A percentile compares a stretch with the other conserved stretches of the same genome.
phyloP scores from a whole-genome alignment of 2,113 vertebrate genomes.

The Phyllostomus discolor region DNA sequence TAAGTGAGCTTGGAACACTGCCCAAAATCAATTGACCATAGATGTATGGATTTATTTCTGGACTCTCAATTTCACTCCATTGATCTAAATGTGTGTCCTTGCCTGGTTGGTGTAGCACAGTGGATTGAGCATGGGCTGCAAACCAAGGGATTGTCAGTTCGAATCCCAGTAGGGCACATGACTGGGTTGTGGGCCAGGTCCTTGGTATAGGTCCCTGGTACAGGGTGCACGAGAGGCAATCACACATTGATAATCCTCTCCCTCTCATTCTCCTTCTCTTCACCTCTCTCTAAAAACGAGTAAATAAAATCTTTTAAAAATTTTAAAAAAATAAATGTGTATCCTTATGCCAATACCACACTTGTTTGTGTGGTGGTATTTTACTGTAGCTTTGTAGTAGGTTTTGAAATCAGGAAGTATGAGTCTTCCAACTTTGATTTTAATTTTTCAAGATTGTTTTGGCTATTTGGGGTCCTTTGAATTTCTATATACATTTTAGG shows the following conservation, averaged over 20 bases:
- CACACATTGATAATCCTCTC: no score
- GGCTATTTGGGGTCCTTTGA: background rate
- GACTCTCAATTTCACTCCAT: background rate
- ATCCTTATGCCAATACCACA: background rate
- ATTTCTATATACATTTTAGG: background rate
- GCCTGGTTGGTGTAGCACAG: no score
- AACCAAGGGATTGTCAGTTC: no score
- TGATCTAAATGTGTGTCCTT: background rate
- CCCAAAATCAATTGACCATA: background rate
- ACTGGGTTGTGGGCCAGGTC: no score
- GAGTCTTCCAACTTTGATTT: background rate
- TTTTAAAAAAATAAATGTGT: background rate
- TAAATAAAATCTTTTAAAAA: no score
- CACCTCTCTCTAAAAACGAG: no score
- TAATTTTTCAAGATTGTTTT: background rate
- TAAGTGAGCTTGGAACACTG: background rate
- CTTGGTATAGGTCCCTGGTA: no score
- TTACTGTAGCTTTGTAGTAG: background rate
- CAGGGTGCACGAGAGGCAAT: no score
- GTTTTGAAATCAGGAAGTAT: background rate
- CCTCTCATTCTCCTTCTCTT: no score
- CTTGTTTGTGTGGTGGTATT: background rate
- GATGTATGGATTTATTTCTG: background rate
- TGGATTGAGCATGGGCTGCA: no score
- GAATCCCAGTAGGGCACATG: no score